Evolutionary conservation across 2,888 invertebrate species (phyloP).

Genomic region (Andrena fulva): DNA sequence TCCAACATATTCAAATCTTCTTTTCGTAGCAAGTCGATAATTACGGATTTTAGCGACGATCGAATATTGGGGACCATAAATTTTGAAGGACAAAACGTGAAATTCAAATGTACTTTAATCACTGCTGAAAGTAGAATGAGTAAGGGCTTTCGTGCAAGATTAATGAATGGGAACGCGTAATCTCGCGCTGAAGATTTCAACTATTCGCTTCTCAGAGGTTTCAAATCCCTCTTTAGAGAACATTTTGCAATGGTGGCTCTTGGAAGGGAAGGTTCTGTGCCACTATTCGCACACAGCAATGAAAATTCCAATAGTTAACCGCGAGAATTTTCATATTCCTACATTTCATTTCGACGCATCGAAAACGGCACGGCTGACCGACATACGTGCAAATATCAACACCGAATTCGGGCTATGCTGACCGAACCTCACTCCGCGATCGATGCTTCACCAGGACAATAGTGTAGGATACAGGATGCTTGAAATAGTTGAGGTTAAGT

Average conservation of each 20-base stretch:
- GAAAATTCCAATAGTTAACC: neutral
- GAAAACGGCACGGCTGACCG: neutral
- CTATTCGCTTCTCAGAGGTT: neutral
- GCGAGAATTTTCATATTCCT: neutral
- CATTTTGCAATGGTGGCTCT: neutral
- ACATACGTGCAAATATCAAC: constrained; percentile 27
- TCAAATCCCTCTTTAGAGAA: neutral
- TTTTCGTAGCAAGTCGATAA: neutral
- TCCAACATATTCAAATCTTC: too few species aligned
- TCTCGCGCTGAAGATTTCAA: constrained; percentile 10
- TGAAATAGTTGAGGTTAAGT: constrained; percentile 67
- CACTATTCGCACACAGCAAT: neutral
- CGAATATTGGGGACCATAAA: neutral
- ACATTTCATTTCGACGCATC: neutral
- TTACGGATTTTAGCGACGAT: neutral
- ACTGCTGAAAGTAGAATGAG: neutral
- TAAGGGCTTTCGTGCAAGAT: constrained; percentile 3
- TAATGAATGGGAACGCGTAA: constrained; percentile 4
- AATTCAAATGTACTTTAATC: neutral
- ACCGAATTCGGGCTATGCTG: constrained; percentile 13
- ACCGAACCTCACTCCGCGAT: constrained; percentile 31
- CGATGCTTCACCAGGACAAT: constrained; percentile 33
- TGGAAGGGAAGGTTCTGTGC: neutral
- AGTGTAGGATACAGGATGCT: constrained; percentile 52
- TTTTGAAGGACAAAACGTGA: neutral